Evolutionary conservation across 2,888 invertebrate genomes (phyloP).

Genomic region (Reticulitermes lucifugus): DNA sequence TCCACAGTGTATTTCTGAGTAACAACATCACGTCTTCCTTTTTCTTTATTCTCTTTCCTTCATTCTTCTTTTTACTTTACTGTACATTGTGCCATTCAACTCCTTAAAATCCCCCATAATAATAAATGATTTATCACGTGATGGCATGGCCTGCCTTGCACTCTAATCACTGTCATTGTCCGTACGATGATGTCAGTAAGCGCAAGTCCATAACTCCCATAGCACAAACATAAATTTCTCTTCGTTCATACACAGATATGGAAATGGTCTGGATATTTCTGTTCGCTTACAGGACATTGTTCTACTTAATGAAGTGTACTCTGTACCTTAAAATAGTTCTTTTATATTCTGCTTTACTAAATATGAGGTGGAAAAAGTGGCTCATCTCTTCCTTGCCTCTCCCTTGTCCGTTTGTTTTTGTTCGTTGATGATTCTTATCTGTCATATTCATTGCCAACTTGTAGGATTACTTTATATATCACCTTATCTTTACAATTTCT

Average conservation of each 20-base stretch:
- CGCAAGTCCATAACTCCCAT: neutral
- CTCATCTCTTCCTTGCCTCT: too few relatives aligned
- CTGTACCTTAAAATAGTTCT: too few relatives aligned
- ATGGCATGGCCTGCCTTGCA: neutral
- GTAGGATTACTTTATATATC: too few relatives aligned
- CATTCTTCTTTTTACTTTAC: neutral
- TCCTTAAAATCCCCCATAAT: neutral
- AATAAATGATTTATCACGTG: conserved; percentile 8
- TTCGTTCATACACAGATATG: neutral
- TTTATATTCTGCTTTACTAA: too few relatives aligned
- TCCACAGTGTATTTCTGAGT: neutral
- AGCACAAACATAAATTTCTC: neutral
- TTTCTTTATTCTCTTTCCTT: neutral
- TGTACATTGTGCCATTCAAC: conserved; percentile 5
- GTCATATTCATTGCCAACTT: too few relatives aligned
- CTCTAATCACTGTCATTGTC: conserved; percentile 24
- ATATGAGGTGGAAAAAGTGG: too few relatives aligned
- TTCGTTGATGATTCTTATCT: too few relatives aligned
- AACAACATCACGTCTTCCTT: neutral
- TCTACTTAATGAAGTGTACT: neutral
- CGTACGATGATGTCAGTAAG: neutral
- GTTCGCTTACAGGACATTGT: neutral
- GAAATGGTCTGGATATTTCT: neutral
- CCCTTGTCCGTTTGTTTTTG: too few relatives aligned
- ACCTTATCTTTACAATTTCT: too few relatives aligned